A percentile compares a stretch with the other conserved stretches of the same genome.
phyloP scores from a whole-genome alignment of 2,888 invertebrate genomes.

The Aradus depressus region DNA sequence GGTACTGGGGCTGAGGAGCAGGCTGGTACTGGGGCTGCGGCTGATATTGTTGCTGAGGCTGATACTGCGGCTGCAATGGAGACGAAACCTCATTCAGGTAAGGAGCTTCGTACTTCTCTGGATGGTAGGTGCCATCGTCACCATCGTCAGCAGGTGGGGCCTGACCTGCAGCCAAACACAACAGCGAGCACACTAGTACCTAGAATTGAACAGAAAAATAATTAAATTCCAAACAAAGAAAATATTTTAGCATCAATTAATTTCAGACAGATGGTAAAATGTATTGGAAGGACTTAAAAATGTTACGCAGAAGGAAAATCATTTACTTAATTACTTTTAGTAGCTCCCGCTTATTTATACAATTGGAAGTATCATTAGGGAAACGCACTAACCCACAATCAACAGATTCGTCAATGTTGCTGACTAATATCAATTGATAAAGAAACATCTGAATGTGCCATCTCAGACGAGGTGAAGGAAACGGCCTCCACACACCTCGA shows the following conservation, averaged over 20 bases:
- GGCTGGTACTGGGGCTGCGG: conserved; percentile 16
- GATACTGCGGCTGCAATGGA: conserved; percentile 12
- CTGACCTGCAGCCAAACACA: conserved; percentile 25
- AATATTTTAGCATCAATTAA: neutral
- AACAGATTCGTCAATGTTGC: too few species aligned
- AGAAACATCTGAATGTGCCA: too few species aligned
- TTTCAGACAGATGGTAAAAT: neutral
- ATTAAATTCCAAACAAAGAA: neutral
- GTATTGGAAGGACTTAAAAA: too few species aligned
- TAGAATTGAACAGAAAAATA: conserved; percentile 11
- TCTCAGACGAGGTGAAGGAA: too few species aligned
- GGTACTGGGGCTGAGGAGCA: conserved; percentile 15
- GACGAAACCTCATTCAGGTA: conserved; percentile 20
- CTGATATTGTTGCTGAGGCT: conserved; percentile 15
- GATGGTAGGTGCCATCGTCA: conserved; percentile 30
- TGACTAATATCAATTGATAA: too few species aligned
- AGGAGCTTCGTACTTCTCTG: conserved; percentile 29
- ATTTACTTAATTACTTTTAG: too few species aligned
- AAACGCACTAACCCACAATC: too few species aligned
- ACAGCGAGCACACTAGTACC: conserved; percentile 23
- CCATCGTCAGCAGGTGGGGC: conserved; percentile 24
- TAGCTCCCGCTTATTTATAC: too few species aligned
- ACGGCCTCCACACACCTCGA: too few species aligned
- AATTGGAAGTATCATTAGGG: too few species aligned
- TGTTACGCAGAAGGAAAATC: too few species aligned